These are phyloP conservation scores for Sebastes nivosus DNA, from an alignment of 2,797 vertebrate genomes.

Conservation along the genomic window DNA sequence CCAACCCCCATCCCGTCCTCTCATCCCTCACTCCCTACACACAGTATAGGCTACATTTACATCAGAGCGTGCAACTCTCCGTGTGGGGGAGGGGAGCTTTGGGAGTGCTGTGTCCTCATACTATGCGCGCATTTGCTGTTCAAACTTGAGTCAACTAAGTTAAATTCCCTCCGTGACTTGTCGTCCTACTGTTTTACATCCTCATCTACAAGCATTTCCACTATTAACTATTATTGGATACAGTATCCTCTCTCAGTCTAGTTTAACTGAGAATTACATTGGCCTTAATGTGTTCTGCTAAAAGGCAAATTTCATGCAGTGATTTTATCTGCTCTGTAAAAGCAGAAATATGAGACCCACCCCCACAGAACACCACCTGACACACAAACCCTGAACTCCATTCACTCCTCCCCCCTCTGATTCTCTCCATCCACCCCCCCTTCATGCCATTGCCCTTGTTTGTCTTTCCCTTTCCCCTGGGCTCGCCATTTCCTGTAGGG, in stretches of 20 bases:
- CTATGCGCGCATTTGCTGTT: constrained; percentile 37
- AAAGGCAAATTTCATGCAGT: constrained; percentile 69
- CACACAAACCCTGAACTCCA: constrained; percentile 71
- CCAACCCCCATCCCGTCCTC: constrained; percentile 48
- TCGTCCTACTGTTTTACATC: constrained; percentile 20
- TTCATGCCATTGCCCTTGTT: constrained; percentile 83
- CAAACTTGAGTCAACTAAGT: constrained; percentile 36
- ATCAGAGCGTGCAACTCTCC: constrained; percentile 19
- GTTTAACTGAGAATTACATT: constrained; percentile 17
- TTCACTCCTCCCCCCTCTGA: constrained; percentile 67
- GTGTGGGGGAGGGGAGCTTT: constrained; percentile 61
- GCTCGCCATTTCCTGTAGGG: constrained; percentile 84
- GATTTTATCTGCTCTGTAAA: constrained; percentile 75
- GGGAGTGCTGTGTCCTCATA: constrained; percentile 18
- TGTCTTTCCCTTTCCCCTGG: constrained; percentile 86
- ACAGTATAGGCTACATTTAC: constrained; percentile 29
- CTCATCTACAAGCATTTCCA: not conserved
- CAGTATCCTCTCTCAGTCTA: constrained; percentile 1
- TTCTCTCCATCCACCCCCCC: constrained; percentile 58
- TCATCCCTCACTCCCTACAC: constrained; percentile 50
- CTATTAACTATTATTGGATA: constrained; percentile 16
- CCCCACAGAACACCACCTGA: constrained; percentile 77
- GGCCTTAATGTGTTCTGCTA: constrained; percentile 47
- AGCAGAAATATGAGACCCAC: constrained; percentile 76
- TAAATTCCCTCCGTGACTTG: not conserved